Conservation (phyloP, 2,888 invertebrate genomes). For the Mactromeris polynyma region DNA sequence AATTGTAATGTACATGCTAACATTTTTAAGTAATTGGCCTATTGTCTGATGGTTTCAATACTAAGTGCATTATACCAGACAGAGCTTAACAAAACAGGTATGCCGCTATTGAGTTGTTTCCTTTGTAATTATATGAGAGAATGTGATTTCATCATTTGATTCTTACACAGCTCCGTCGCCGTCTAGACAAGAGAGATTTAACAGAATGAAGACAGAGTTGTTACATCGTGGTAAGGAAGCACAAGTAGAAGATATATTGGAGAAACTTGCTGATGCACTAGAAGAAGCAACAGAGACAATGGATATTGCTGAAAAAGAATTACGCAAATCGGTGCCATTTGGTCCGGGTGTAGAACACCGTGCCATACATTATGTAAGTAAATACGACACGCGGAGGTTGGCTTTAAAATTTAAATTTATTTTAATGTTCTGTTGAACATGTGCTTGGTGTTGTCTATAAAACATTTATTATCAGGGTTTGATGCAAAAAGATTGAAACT, state of each 20-base stretch:
- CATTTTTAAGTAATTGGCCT: no score
- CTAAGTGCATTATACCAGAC: no score
- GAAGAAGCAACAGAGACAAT: conserved; percentile 93
- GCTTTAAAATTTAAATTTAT: not conserved
- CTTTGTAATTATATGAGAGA: no score
- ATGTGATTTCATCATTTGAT: no score
- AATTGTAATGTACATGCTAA: no score
- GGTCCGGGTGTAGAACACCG: conserved; percentile 91
- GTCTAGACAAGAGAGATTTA: conserved; percentile 71
- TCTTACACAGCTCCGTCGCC: conserved; percentile 58
- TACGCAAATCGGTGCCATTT: conserved; percentile 94
- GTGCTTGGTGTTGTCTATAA: no score
- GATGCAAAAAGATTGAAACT: no score
- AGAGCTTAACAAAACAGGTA: no score
- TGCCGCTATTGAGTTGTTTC: no score
- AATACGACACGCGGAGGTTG: not conserved
- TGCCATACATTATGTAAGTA: conserved; percentile 77
- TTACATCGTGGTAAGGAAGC: conserved; percentile 66
- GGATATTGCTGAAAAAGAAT: conserved; percentile 94
- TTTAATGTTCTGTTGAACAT: no score
- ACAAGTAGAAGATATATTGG: conserved; percentile 77
- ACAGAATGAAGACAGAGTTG: conserved; percentile 66
- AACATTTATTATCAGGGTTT: no score
- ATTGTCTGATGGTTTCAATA: no score
- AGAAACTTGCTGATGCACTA: conserved; percentile 81